Conservation (phyloP, 2,888 invertebrate genomes). For the Hydraecia micacea region DNA sequence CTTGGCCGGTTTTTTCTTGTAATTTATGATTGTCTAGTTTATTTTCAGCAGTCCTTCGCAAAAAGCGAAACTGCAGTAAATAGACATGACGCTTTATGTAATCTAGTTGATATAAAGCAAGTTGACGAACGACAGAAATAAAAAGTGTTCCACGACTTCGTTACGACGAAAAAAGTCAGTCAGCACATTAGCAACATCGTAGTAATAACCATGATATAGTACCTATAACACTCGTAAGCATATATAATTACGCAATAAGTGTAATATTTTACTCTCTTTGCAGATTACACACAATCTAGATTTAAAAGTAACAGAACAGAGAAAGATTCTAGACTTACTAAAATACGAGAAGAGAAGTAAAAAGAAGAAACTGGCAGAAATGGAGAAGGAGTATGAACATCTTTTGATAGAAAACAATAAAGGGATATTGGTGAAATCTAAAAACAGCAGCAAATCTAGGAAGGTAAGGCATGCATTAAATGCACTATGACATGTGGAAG, state of each 20-base stretch:
- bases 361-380: conserved; percentile 88
- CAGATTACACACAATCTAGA: conserved; percentile 91
- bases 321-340: conserved; percentile 93
- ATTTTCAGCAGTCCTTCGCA: background rate
- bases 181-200: too few relatives aligned
- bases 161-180: background rate
- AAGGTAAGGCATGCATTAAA: conserved; percentile 86
- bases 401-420: conserved; percentile 91
- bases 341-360: conserved; percentile 92
- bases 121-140: background rate
- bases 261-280: conserved; percentile 27
- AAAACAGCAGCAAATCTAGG: conserved; percentile 90
- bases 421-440: conserved; percentile 86
- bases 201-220: background rate
- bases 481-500: background rate
- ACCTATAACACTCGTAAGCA: background rate
- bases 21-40: background rate
- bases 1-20: background rate
- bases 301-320: conserved; percentile 92
- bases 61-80: background rate
- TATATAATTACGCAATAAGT: background rate
- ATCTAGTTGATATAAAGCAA: background rate
- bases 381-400: conserved; percentile 91
- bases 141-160: background rate
- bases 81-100: background rate